Base-by-base conservation (phyloP, 2,797 vertebrate species). In the Coregonus sp. region DNA sequence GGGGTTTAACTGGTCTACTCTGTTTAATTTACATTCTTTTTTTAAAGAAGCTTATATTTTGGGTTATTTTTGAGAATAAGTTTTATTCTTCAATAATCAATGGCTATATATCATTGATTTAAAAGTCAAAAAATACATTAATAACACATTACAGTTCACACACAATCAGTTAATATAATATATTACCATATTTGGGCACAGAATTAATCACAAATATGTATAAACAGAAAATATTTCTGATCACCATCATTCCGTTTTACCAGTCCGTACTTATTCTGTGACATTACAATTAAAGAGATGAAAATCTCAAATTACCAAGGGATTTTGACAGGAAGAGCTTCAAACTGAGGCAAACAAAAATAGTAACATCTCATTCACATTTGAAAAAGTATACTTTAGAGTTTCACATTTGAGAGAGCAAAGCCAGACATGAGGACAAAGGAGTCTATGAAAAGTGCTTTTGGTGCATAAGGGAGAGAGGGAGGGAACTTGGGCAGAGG, bases 401-500 rank as follows among this genome's bases (percentile, higher is more conserved):
- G 69, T 29, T 47, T 47, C 40, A 47, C 9, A 11, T 47, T 51
- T 51, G 70, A 52, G 50, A 47, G n/a, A 67, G 83, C 82, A 72
- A 83, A 72, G 78, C 86, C 74, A 72, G 80, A 73, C 80, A 59
- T 78, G 65, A 78, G 82, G 66, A 86, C 80, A 89, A 87, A 88
- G 81, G 82, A 78, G 29, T 80, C 79, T 78, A 12, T 85, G 77
- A 87, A 78, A 76, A 47, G 81, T 3, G 78, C 87, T 87, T 79
- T 67, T 59, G 25, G 51, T 89, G 29, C 31, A 68, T 31, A 35
- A 16, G 37, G 14, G 33, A 4, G 15, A 6, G 65, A 67, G 11
- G n/a, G 18, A 70, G 40, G 68, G 68, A 51, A 51, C 25, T 33
- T 67, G 65, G 65, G 84, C 86, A 89, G 81, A 82, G 80, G 87